Conservation (phyloP, 2,888 invertebrate genomes). For the Netelia fuscicornis region DNA sequence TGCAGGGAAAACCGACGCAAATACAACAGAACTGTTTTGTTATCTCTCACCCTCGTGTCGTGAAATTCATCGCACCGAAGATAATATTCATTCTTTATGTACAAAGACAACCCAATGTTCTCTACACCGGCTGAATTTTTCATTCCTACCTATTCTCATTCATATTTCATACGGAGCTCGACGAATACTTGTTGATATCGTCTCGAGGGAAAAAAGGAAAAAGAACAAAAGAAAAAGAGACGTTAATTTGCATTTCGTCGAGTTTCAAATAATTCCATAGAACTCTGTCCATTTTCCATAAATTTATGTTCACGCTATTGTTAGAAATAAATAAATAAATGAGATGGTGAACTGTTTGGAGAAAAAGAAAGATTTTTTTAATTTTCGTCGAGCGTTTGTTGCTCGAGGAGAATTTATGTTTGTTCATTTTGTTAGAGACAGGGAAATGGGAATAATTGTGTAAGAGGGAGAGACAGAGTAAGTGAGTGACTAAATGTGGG, state of each 20-base stretch:
- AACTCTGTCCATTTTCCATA: no score
- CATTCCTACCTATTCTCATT: neutral
- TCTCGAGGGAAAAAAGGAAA: no score
- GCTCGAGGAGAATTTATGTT: neutral
- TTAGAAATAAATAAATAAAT: no score
- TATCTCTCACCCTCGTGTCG: slow-evolving; percentile 1
- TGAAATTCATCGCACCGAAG: slow-evolving; percentile 7
- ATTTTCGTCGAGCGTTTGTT: no score
- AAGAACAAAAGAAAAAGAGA: neutral
- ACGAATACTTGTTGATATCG: no score
- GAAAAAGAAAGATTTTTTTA: no score
- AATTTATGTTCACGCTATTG: no score
- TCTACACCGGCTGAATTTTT: neutral
- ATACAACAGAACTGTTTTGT: neutral
- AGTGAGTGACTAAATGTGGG: neutral
- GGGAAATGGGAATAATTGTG: slow-evolving; percentile 22
- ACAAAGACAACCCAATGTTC: neutral
- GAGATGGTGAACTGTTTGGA: no score
- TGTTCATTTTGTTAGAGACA: neutral
- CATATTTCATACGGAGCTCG: neutral
- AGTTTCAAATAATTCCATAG: no score
- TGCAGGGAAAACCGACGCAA: slow-evolving; percentile 7
- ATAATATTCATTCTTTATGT: slow-evolving; percentile 22
- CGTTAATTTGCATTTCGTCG: neutral
- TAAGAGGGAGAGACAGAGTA: neutral